Conservation (phyloP, 2,888 invertebrate species). For the Protonemura montana region DNA sequence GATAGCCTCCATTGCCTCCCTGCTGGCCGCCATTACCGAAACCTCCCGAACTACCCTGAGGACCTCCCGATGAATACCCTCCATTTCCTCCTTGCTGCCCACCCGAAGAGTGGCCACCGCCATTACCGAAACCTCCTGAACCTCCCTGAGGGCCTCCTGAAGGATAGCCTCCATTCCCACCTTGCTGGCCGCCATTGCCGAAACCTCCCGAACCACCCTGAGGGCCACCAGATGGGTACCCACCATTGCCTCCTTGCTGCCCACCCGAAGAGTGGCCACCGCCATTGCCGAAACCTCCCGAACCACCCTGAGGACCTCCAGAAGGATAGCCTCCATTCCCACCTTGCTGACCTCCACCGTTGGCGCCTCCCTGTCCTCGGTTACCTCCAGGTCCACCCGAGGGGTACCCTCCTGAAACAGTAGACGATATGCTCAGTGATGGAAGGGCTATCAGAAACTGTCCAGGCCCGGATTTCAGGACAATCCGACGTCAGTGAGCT, state of each 20-base stretch:
- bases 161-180: constrained; percentile 1
- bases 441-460: background rate
- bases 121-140: constrained; percentile 3
- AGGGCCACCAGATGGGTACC: constrained; percentile 37
- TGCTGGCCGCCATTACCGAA: background rate
- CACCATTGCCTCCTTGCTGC: constrained; percentile 30
- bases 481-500: too few species aligned
- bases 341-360: constrained; percentile 17
- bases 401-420: background rate
- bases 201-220: background rate
- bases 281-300: constrained; percentile 9
- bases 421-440: background rate
- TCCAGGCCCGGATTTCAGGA: background rate
- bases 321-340: constrained; percentile 43
- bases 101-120: background rate
- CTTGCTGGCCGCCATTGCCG: background rate
- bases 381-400: constrained; percentile 32
- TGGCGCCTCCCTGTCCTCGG: constrained; percentile 34
- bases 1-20: background rate
- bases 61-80: constrained; percentile 40
- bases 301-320: constrained; percentile 41
- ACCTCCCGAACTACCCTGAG: constrained; percentile 9
- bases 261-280: constrained; percentile 37
- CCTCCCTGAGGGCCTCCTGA: constrained; percentile 23
- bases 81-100: constrained; percentile 24